These are phyloP conservation scores for Heteractis magnifica DNA, from an alignment of 92 coral and sea anemone species.

Conservation along the genomic window DNA sequence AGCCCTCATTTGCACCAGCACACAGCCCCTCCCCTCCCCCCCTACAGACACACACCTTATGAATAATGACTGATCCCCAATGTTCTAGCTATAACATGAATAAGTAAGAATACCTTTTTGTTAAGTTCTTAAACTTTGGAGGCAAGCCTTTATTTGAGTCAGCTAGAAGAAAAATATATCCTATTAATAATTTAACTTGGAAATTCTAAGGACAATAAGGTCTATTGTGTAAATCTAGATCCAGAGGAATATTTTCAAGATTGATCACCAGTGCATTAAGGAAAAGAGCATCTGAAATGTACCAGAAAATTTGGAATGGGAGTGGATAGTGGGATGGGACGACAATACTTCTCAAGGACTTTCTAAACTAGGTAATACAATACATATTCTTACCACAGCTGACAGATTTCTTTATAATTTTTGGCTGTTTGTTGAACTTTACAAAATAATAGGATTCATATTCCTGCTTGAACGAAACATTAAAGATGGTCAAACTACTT, in stretches of 20 bases:
- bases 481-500: no score
- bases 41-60: no score
- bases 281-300: no score
- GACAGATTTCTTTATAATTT: conserved; percentile 73
- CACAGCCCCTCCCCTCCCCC: no score
- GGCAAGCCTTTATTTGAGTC: conserved; percentile 65
- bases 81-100: background rate
- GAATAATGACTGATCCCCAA: background rate
- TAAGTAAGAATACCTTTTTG: conserved; percentile 47
- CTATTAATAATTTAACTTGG: background rate
- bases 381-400: conserved; percentile 58
- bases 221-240: background rate
- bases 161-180: conserved; percentile 34
- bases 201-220: background rate
- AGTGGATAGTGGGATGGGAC: no score
- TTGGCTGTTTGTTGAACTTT: conserved; percentile 91
- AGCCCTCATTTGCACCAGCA: background rate
- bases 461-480: conserved; percentile 43
- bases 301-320: no score
- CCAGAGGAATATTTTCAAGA: background rate
- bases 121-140: conserved; percentile 66
- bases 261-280: no score
- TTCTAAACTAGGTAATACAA: background rate
- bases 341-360: background rate
- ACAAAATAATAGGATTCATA: conserved; percentile 91